These are phyloP conservation scores for Formicarius rufipectus DNA, from an alignment of 2,113 vertebrate species.

Conservation along the genomic window DNA sequence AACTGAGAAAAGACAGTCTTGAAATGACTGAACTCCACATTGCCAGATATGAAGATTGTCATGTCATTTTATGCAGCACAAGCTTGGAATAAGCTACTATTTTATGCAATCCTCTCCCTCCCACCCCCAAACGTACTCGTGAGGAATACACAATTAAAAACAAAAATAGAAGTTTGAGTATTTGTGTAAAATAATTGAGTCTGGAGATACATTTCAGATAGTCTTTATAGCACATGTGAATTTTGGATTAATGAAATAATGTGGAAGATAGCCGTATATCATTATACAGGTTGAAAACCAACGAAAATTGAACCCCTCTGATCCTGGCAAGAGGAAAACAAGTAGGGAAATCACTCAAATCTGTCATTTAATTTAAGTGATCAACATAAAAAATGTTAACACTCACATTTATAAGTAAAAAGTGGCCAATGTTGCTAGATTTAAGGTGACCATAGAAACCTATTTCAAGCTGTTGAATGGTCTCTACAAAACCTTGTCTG, in stretches of 20 bases:
- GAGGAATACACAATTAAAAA: background rate
- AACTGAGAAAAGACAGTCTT: background rate
- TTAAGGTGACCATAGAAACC: background rate
- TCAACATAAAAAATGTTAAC: background rate
- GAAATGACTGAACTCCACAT: background rate
- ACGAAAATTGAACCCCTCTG: background rate
- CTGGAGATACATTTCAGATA: background rate
- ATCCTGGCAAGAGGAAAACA: background rate
- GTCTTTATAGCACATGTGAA: background rate
- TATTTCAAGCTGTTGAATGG: background rate
- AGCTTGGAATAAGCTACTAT: background rate
- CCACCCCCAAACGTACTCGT: background rate
- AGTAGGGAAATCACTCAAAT: background rate
- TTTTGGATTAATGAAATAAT: background rate
- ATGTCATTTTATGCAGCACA: background rate
- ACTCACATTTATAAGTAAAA: background rate
- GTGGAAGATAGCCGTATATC: background rate
- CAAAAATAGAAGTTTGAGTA: background rate
- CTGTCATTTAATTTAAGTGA: background rate
- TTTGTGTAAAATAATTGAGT: background rate
- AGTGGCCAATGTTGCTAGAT: background rate
- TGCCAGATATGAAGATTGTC: background rate
- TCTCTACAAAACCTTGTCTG: background rate
- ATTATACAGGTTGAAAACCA: background rate
- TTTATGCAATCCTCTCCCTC: too few species aligned